These are phyloP conservation scores for Nebria brevicollis DNA, from an alignment of 2,888 invertebrate species.

Conservation along the genomic window DNA sequence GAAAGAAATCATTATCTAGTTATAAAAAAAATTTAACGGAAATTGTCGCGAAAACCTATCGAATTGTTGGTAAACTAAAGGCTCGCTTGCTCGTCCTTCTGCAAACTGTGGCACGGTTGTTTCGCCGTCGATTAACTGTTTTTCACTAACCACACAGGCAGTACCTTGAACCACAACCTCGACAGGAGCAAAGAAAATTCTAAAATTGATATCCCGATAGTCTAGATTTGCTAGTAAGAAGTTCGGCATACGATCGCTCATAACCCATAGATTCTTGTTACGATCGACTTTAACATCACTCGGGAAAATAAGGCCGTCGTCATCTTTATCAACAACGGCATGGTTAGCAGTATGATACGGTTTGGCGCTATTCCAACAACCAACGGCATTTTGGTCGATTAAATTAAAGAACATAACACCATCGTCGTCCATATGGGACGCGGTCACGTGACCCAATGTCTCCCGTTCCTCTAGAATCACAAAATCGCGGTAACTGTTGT, in stretches of 20 bases:
- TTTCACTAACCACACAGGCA: slow-evolving; percentile 70
- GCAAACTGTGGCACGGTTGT: neutral
- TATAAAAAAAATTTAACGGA: too few species aligned
- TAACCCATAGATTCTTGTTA: slow-evolving; percentile 78
- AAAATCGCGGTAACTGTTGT: slow-evolving; percentile 78
- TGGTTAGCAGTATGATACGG: slow-evolving; percentile 74
- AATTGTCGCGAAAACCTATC: too few species aligned
- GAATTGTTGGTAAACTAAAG: too few species aligned
- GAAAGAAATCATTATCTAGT: too few species aligned
- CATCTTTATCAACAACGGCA: slow-evolving; percentile 78
- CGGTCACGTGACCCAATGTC: slow-evolving; percentile 74
- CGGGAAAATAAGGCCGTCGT: slow-evolving; percentile 80
- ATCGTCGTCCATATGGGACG: slow-evolving; percentile 78
- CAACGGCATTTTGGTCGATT: slow-evolving; percentile 83
- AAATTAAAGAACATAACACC: slow-evolving; percentile 82
- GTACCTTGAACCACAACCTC: slow-evolving; percentile 75
- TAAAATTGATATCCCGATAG: slow-evolving; percentile 81
- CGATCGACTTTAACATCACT: slow-evolving; percentile 81
- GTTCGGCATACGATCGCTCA: slow-evolving; percentile 85
- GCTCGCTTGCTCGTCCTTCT: too few species aligned
- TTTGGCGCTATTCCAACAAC: slow-evolving; percentile 80
- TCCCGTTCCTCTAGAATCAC: slow-evolving; percentile 74
- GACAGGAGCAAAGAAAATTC: slow-evolving; percentile 78
- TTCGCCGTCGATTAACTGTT: too few species aligned
- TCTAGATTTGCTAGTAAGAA: slow-evolving; percentile 75